Evolutionary conservation across 2,888 invertebrate species (phyloP), one percentile per base, ranked within the genome.

Genomic region (Aquatica leii): DNA sequence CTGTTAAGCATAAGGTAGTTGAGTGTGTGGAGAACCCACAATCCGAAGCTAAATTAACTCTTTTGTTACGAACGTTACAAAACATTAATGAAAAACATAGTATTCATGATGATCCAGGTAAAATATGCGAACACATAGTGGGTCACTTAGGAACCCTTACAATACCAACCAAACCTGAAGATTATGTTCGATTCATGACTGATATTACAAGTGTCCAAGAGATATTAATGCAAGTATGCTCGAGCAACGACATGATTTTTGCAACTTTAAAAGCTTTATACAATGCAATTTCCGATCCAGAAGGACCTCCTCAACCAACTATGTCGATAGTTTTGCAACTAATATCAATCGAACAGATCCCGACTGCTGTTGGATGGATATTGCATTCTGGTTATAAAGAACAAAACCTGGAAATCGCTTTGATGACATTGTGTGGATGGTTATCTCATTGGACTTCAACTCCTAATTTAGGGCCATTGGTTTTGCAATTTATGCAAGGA

Each of bases 341-440:
- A 0, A 81, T 88, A 15, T 78, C 83, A 31, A 66, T 73, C 0
- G 73, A 77, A 17, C 64, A 77, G 48, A 82, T 83, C 31, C 76
- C 76, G 1, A 55, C 75, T 57, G 84, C 84, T 1, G 84, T 85
- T 1, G 78, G 84, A 78, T 81, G 83, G 78, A 78, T 84, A 73
- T 59, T 82, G 21, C 73, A 75, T 40, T 70, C 74, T 6, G 77
- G 78, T 3, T 78, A 80, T 64, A 79, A 76, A 0, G 86, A 86
- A 9, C 82, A 83, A 0, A 86, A 86, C 34, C 82, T 91, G 6
- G 84, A 86, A 14, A 85, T 86, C 51, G 88, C 90, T 0, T 81
- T 92, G 1, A 83, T 84, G 15, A 85, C 88, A 49, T 81, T 93
- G 0, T 91, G 90, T 73, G 82, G 81, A n/a, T 92, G 92, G 91